phyloP scores from a whole-genome alignment of 2,888 invertebrate species.

The Parasteatoda lunata region DNA sequence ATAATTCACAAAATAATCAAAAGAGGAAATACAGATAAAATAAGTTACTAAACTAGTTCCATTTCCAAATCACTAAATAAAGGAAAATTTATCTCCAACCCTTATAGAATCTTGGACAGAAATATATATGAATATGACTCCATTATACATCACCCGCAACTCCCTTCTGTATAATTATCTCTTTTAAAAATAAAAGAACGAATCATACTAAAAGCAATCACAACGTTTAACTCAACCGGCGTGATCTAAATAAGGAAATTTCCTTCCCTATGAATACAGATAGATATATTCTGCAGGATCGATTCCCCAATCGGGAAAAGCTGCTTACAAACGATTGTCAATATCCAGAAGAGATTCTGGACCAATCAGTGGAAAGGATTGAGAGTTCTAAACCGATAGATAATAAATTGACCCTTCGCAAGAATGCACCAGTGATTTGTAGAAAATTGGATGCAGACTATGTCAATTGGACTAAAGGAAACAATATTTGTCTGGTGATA shows the following conservation, averaged over 20 bases:
- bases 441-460: neutral
- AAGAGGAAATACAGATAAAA: too few species aligned
- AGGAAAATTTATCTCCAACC: too few species aligned
- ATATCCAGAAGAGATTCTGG: slow-evolving; percentile 18
- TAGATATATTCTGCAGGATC: slow-evolving; percentile 3
- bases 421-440: slow-evolving; percentile 4
- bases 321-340: slow-evolving; percentile 23
- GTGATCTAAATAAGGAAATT: slow-evolving; percentile 6
- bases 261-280: slow-evolving; percentile 19
- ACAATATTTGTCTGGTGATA: too few species aligned
- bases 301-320: slow-evolving; percentile 15
- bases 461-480: neutral
- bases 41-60: too few species aligned
- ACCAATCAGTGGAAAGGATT: slow-evolving; percentile 29
- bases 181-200: neutral
- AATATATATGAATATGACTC: too few species aligned
- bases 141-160: too few species aligned
- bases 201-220: neutral
- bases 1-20: too few species aligned
- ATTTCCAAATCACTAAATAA: too few species aligned
- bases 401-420: slow-evolving; percentile 22
- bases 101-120: too few species aligned
- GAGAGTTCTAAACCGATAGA: slow-evolving; percentile 13
- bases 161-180: too few species aligned
- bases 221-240: neutral